phyloP scores from a whole-genome alignment of 2,888 invertebrate species.

The Drosophila ochracea region DNA sequence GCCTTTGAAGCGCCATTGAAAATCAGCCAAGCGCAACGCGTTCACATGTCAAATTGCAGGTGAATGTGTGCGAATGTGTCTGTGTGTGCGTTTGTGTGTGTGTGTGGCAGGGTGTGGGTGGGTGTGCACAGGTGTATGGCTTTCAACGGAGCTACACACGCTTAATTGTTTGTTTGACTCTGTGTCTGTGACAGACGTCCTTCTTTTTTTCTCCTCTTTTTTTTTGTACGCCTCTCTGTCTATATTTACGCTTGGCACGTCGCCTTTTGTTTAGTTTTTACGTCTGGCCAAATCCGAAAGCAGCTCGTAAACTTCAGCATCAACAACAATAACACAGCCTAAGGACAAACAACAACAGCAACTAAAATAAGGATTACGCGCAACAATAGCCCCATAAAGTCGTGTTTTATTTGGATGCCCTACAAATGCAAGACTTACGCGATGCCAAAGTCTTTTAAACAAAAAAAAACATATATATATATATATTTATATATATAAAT shows the following conservation, averaged over 20 bases:
- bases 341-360: constrained; percentile 58
- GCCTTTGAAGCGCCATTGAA: constrained; percentile 72
- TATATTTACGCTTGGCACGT: constrained; percentile 54
- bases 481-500: background rate
- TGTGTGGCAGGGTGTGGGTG: constrained; percentile 5
- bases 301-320: constrained; percentile 71
- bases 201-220: background rate
- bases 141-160: constrained; percentile 33
- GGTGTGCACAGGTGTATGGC: constrained; percentile 28
- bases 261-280: constrained; percentile 76
- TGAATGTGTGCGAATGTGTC: constrained; percentile 26
- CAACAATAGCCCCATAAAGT: constrained; percentile 54
- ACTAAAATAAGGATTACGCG: constrained; percentile 61
- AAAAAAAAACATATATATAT: background rate
- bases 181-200: constrained; percentile 48
- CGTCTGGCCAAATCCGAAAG: constrained; percentile 75
- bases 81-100: background rate
- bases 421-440: constrained; percentile 6
- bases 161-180: constrained; percentile 78
- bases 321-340: constrained; percentile 55
- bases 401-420: constrained; percentile 41
- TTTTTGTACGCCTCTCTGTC: constrained; percentile 10
- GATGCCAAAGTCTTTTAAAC: background rate
- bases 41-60: constrained; percentile 62
- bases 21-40: constrained; percentile 59